Base-by-base conservation (phyloP, 2,797 vertebrate genomes). In the Enteromius thamalakanensis region DNA sequence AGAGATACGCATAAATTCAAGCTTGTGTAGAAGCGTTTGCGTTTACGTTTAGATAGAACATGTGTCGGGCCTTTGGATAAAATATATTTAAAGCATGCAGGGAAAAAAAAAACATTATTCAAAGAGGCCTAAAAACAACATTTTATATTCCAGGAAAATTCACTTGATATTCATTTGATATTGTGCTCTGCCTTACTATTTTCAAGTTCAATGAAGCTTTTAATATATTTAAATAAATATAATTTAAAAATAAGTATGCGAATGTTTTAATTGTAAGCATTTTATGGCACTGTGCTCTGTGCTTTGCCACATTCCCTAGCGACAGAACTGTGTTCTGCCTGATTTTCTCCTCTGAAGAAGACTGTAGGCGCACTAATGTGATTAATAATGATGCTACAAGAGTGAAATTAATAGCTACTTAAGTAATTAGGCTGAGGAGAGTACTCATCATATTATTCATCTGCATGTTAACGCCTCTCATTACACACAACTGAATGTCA, bases 251-350 rank as follows among this genome's bases (percentile, higher is more conserved):
- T 68, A 70, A 14, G n/a, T 29, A 29, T 64, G 23, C 42, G 47
- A 34, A 71, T 80, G 37, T 62, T 80, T 62, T 80, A 42, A 70
- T 34, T 60, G 69, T 58, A 47, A 60, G 79, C 40, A 8, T 72
- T 60, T 62, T 47, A 15, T 82, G 80, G 45, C 64, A 47, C 70
- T 72, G 75, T 51, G 67, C 55, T 76, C 49, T 75, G 70, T 88
- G 49, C 81, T 90, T 92, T 81, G 47, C 91, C 87, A 90, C 92
- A 91, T 91, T 93, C 93, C 88, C 92, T 72, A 79, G 91, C 88
- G 88, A 91, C 64, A 90, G 92, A 91, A 89, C 90, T 91, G 87
- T 87, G 86, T 91, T 87, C 87, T 86, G 84, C 84, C 83, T 85
- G 80, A 88, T 85, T 88, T 85, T 87, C 78, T 84, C 88, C 86